Evolutionary conservation across 2,797 vertebrate genomes (phyloP).

Genomic region (Sebastes diploproa): DNA sequence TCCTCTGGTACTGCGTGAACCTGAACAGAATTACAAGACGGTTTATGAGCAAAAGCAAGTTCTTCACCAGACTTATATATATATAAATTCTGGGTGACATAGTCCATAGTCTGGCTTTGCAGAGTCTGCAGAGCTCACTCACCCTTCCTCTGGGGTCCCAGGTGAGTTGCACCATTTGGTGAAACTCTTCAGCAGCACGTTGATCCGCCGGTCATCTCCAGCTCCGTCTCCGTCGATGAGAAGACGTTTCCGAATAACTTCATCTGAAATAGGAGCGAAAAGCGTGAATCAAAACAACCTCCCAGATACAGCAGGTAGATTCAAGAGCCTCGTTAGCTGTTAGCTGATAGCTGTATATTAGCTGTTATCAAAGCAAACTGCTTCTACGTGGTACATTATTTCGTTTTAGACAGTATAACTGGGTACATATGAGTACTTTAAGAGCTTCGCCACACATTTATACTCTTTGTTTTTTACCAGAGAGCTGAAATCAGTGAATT

Average conservation of each 20-base stretch:
- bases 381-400: neutral
- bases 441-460: neutral
- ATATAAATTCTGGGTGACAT: neutral
- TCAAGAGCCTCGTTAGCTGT: neutral
- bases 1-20: constrained; percentile 94
- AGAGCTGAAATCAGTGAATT: neutral
- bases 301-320: neutral
- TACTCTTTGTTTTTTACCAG: neutral
- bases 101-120: neutral
- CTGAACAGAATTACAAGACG: constrained; percentile 66
- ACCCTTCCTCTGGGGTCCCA: constrained; percentile 94
- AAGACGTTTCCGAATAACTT: constrained; percentile 96
- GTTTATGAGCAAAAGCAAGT: neutral
- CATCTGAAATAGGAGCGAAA: constrained; percentile 75
- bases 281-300: neutral
- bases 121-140: constrained; percentile 1
- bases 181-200: constrained; percentile 95
- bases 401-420: neutral
- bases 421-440: rapidly evolving
- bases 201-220: constrained; percentile 95
- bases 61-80: neutral
- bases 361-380: neutral
- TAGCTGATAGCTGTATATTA: constrained; percentile 5
- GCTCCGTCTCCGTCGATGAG: constrained; percentile 98
- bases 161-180: constrained; percentile 94